Base-by-base conservation (phyloP, 2,888 invertebrate species). In the Eupithecia abbreviata region DNA sequence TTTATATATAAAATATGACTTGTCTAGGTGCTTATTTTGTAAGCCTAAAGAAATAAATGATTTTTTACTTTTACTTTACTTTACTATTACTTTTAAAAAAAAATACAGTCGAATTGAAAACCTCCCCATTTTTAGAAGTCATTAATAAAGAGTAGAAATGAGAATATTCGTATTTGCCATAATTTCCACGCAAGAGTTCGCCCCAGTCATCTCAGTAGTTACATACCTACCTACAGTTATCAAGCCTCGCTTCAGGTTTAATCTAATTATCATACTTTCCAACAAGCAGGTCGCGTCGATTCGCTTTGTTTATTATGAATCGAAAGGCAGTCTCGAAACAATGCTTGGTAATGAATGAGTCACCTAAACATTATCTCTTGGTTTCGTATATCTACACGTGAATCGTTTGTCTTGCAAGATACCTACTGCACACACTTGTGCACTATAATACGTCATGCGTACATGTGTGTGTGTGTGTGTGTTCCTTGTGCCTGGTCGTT, bases 361-460 rank as follows among this genome's bases (percentile, higher is more conserved):
- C 65, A 65, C 58, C 58, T 5, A 65, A 41, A 65, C 65, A 65
- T 41, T 41, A 65, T 65, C 65, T 65, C 65, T 13, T 30, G 41
- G 41, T 65, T 41, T 41, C n/a, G 6, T n/a, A 41, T 62, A 0
- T 30, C 30, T 30, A 30, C 30, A 30, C 12, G 30, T 62, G 62
- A 62, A 10, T 62, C 62, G 30, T 30, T 4, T 13, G 2, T 12
- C 49, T 13, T 49, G 13, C 4, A 49, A 4, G 13, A 49, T 49
- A 49, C 49, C 49, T 13, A 13, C 13, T 4, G 49, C 13, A 49
- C 49, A 49, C 4, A 49, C 4, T 49, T 13, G 49, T 49, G 49
- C 49, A 49, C 49, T 49, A 49, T 30, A 49, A 49, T 12, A 12
- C 5, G 45, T 45, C 45, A 6, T 45, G 45, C 7, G 45, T 45